These are phyloP conservation scores for Chiloscyllium plagiosum DNA, from an alignment of 2,113 vertebrate genomes.

Conservation along the genomic window DNA sequence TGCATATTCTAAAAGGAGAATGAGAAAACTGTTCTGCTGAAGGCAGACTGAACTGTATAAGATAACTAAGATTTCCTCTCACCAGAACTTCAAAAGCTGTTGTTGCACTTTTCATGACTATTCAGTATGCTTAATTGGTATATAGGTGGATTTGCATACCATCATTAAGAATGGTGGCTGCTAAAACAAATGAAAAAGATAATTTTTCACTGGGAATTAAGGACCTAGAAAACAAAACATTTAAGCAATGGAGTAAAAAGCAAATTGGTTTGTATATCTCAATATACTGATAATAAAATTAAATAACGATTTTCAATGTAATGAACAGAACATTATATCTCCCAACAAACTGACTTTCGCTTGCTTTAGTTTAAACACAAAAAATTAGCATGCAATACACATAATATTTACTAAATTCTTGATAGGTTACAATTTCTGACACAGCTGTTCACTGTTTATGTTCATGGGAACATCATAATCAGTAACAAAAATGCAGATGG, in stretches of 20 bases:
- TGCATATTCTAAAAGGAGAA: constrained; percentile 72
- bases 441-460: neutral
- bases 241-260: neutral
- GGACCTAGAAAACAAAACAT: neutral
- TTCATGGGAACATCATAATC: neutral
- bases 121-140: neutral
- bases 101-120: neutral
- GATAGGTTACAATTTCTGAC: neutral
- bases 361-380: neutral
- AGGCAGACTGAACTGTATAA: neutral
- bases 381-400: neutral
- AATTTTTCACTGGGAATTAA: neutral
- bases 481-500: neutral
- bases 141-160: neutral
- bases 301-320: neutral
- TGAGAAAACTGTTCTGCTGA: constrained; percentile 40
- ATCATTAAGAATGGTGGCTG: neutral
- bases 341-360: neutral
- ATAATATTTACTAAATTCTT: neutral
- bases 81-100: neutral
- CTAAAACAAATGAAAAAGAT: neutral
- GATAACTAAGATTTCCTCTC: neutral
- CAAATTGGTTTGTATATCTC: neutral
- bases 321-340: neutral
- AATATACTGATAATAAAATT: neutral